A percentile compares a stretch with the other conserved stretches of the same genome.
Conservation (phyloP, 2,113 vertebrate genomes). For the Syngnathus floridae region DNA sequence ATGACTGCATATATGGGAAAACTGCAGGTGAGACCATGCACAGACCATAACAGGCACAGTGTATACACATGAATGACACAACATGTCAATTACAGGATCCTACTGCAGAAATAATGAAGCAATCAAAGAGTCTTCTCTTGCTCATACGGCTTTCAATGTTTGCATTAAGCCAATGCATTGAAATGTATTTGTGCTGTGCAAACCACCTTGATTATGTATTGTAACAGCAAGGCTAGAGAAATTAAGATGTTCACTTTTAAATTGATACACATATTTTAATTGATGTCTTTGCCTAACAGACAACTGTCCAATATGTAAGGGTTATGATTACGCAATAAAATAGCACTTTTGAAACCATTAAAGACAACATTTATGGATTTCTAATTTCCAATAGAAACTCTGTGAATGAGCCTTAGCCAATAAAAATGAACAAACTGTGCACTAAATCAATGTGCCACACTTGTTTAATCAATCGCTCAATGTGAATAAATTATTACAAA, state of each 20-base stretch:
- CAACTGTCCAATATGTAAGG: not conserved
- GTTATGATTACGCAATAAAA: no score
- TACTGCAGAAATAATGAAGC: not conserved
- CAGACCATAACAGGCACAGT: slow-evolving; percentile 36
- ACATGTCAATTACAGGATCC: slow-evolving; percentile 49
- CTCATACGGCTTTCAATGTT: slow-evolving; percentile 15
- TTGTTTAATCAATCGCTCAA: not conserved
- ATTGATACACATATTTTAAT: slow-evolving; percentile 46
- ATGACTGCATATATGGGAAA: slow-evolving; percentile 45
- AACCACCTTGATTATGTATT: slow-evolving; percentile 12
- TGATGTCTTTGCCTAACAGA: slow-evolving; percentile 20
- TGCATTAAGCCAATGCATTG: not conserved
- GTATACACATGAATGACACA: slow-evolving; percentile 42
- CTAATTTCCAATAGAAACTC: not conserved
- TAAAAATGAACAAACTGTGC: not conserved
- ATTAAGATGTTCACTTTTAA: not conserved
- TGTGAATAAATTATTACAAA: not conserved
- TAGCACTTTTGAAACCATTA: no score
- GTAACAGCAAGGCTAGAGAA: not conserved
- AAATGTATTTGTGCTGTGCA: slow-evolving; percentile 15
- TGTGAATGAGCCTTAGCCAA: not conserved
- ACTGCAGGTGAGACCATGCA: slow-evolving; percentile 35
- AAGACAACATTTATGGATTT: no score
- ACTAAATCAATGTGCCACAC: not conserved
- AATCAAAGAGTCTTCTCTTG: not conserved